Evolutionary conservation across 2,797 vertebrate genomes (phyloP), one percentile per base, ranked within the genome.

Genomic region (Taenioides sp.): DNA sequence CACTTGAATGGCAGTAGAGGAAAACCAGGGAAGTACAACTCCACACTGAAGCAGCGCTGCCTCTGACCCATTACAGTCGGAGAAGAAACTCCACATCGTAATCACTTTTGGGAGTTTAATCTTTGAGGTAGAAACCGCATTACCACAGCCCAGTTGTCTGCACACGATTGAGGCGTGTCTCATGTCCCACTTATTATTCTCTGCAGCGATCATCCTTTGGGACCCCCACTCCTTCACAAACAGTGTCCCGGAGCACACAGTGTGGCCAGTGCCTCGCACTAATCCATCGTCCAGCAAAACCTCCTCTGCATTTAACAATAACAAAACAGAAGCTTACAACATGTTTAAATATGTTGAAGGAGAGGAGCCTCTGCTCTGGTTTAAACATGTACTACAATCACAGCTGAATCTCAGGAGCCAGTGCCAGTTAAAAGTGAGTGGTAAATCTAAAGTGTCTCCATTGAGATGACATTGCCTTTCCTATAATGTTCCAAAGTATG

Each of bases 11-110:
- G 17, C 62, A 34, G 74, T 49, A 40, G 79, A 69, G 0, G 77
- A 84, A 20, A 61, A 31, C 70, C 67, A 71, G 0, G 0, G 4
- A 18, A 25, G 11, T 0, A 62, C 25, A 3, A 25, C 1, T 28
- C 74, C 74, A 75, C 76, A 84, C 31, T 77, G 49, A 67, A 84
- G 12, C 55, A 84, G 82, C 0, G 70, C 55, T 9, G 69, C 43
- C 70, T 77, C 74, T 0, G 74, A 62, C 11, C 77, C 72, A 6
- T 80, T 72, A 22, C 80, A 83, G 70, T 80, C 72, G 1, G 75
- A 83, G 64, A 66, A 83, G 3, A 80, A 75, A 31, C 47, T 63
- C 23, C 37, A 65, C 59, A 72, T 16, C 0, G 0, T 2, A n/a
- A 9, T 4, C 2, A 59, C 61, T 5, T 3, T 20, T 7, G 1